Evolutionary conservation across 1,140 invertebrate genomes (phyloP).

Genomic region (Vanessa tameamea): DNA sequence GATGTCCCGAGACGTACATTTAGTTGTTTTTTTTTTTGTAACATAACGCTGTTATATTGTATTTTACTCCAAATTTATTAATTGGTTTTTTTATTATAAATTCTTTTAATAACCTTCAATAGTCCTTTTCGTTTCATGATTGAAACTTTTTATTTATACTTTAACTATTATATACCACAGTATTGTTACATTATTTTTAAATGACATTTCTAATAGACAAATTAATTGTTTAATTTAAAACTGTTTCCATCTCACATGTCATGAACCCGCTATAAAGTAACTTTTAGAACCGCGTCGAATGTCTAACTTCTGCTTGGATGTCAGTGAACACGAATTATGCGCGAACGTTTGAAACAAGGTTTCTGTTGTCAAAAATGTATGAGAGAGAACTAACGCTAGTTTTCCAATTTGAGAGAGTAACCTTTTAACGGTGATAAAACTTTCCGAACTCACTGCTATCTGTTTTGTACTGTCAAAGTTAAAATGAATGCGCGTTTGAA

Average conservation of each 20-base stretch:
- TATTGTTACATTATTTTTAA: too few relatives aligned
- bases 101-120: too few relatives aligned
- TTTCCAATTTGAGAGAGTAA: conserved; percentile 28
- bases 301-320: conserved; percentile 14
- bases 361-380: conserved; percentile 16
- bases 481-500: conserved; percentile 5
- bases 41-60: too few relatives aligned
- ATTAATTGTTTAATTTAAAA: not conserved
- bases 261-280: conserved; percentile 9
- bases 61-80: too few relatives aligned
- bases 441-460: conserved; percentile 3
- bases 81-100: too few relatives aligned
- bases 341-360: conserved; percentile 12
- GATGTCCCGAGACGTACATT: too few relatives aligned
- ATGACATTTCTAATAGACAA: not conserved
- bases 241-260: conserved; percentile 13
- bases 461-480: not conserved
- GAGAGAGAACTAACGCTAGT: conserved; percentile 17
- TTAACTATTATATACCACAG: too few relatives aligned
- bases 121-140: too few relatives aligned
- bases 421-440: conserved; percentile 19
- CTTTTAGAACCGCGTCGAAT: conserved; percentile 13
- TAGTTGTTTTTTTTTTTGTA: too few relatives aligned
- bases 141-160: too few relatives aligned
- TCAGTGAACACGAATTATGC: conserved; percentile 17